A percentile compares a stretch with the other conserved stretches of the same genome.
Conservation (phyloP, 2,888 invertebrate species). For the Melinopterus prodromus region DNA sequence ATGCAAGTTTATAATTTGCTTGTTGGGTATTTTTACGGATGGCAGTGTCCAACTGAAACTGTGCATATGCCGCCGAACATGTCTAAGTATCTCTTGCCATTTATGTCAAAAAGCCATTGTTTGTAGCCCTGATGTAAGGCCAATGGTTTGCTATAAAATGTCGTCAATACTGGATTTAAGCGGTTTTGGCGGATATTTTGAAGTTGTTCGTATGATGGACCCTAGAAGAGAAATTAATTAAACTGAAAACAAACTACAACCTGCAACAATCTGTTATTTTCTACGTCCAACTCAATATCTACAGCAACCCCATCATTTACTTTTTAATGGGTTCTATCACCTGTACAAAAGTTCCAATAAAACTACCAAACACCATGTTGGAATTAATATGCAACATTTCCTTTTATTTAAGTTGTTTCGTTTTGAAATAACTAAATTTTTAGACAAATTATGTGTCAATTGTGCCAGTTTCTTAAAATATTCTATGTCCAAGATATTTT, state of each 20-base stretch:
- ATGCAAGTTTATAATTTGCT: not conserved
- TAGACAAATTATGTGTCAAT: too few species aligned
- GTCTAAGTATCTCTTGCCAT: slow-evolving; percentile 89
- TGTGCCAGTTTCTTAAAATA: too few species aligned
- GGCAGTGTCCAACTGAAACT: slow-evolving; percentile 96
- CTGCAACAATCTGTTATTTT: too few species aligned
- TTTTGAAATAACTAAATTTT: too few species aligned
- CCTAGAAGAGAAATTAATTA: slow-evolving; percentile 58
- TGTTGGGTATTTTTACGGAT: slow-evolving; percentile 78
- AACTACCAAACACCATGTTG: too few species aligned
- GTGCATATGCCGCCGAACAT: slow-evolving; percentile 98
- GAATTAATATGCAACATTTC: too few species aligned
- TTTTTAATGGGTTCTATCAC: too few species aligned
- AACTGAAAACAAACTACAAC: not conserved
- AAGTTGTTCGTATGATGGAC: slow-evolving; percentile 69
- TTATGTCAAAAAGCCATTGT: slow-evolving; percentile 92
- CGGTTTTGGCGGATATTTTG: slow-evolving; percentile 67
- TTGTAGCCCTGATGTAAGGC: slow-evolving; percentile 86
- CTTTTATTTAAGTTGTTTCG: too few species aligned
- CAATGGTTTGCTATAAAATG: slow-evolving; percentile 84
- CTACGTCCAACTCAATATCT: too few species aligned
- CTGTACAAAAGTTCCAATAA: too few species aligned
- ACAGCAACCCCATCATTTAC: too few species aligned
- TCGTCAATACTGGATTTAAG: slow-evolving; percentile 75
- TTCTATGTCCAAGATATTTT: too few species aligned